Percentiles rank a stretch among this genome's conserved stretches.
These are phyloP conservation scores for Ormia ochracea DNA, from an alignment of 2,888 invertebrate genomes.

Conservation along the genomic window DNA sequence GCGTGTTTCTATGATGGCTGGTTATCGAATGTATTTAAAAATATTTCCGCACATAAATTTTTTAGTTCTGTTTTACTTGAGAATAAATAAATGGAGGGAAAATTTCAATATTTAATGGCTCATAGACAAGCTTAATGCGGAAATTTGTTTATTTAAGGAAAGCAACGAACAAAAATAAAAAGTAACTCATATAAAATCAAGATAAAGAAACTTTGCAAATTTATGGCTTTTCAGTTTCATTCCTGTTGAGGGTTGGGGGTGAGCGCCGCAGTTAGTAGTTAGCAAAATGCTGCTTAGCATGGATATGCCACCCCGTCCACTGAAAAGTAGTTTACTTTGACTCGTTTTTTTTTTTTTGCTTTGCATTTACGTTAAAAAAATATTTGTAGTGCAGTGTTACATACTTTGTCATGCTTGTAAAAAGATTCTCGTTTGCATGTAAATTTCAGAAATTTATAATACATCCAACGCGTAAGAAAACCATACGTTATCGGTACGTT, in stretches of 20 bases:
- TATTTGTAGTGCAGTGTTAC: neutral
- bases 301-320: slow-evolving; percentile 12
- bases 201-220: slow-evolving; percentile 43
- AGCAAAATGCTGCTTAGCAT: neutral
- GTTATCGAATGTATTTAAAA: neutral
- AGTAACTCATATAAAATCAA: slow-evolving; percentile 45
- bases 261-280: neutral
- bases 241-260: neutral
- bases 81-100: neutral
- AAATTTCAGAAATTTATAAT: slow-evolving; percentile 38
- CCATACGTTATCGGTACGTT: slow-evolving; percentile 42
- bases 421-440: neutral
- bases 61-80: neutral
- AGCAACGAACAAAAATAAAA: no score
- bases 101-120: slow-evolving; percentile 13
- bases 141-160: slow-evolving; percentile 60
- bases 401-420: neutral
- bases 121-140: slow-evolving; percentile 32
- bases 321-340: slow-evolving; percentile 26
- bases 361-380: neutral
- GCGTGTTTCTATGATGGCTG: neutral
- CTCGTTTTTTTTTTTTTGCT: slow-evolving; percentile 14
- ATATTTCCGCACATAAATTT: neutral
- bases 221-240: slow-evolving; percentile 38
- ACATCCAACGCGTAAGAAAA: neutral